Evolutionary conservation across 2,888 invertebrate genomes (phyloP).

Genomic region (Sarcophaga rosellei): DNA sequence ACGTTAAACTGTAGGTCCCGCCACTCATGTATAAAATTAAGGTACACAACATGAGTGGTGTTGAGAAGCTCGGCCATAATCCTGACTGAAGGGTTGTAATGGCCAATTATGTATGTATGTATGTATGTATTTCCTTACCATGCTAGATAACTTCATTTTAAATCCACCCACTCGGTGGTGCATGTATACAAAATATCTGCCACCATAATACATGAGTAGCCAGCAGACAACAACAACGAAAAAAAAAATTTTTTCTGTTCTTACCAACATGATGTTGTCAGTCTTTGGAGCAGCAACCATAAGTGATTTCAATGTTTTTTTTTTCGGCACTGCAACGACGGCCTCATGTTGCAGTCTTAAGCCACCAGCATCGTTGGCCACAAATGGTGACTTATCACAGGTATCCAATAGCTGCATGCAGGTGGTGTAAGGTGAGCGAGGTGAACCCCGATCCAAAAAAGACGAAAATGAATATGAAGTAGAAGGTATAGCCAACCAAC

Average conservation of each 20-base stretch:
- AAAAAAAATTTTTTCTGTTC: slow-evolving; percentile 2
- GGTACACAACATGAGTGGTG: too few species aligned
- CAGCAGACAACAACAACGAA: slow-evolving; percentile 38
- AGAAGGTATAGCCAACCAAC: slow-evolving; percentile 23
- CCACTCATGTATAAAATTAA: too few species aligned
- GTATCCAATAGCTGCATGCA: slow-evolving; percentile 40
- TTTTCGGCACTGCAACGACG: background rate
- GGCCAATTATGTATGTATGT: too few species aligned
- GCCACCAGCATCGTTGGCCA: slow-evolving; percentile 62
- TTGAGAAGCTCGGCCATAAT: too few species aligned
- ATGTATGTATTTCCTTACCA: too few species aligned
- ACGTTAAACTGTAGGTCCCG: too few species aligned
- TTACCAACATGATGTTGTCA: slow-evolving; percentile 58
- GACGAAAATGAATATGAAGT: slow-evolving; percentile 35
- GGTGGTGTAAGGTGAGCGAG: slow-evolving; percentile 67
- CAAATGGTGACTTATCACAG: slow-evolving; percentile 38
- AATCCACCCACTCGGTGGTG: slow-evolving; percentile 24
- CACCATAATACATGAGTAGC: slow-evolving; percentile 58
- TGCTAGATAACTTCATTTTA: background rate
- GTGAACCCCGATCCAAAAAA: slow-evolving; percentile 54
- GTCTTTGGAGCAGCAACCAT: slow-evolving; percentile 55
- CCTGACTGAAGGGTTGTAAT: too few species aligned
- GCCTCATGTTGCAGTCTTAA: slow-evolving; percentile 26
- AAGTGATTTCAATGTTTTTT: slow-evolving; percentile 30
- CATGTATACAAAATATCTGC: slow-evolving; percentile 54